phyloP scores from a whole-genome alignment of 1,140 invertebrate genomes.

The Ooceraea biroi region DNA sequence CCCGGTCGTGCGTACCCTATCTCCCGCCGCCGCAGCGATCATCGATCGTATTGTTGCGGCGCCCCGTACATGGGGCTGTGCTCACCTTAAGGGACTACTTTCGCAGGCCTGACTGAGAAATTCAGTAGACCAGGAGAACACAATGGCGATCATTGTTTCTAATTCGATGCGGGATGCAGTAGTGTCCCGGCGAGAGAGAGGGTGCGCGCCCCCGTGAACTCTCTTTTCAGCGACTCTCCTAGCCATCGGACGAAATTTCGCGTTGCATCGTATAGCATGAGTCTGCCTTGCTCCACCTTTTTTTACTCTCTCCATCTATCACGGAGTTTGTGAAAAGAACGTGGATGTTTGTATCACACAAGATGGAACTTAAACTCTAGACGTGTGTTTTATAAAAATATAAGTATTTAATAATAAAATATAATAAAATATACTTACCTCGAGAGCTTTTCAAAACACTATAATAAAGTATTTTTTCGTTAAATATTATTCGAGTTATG shows the following conservation, averaged over 20 bases:
- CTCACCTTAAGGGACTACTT: conserved; percentile 42
- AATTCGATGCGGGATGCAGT: conserved; percentile 49
- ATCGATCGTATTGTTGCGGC: conserved; percentile 66
- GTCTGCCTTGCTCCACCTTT: background rate
- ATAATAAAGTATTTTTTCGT: no score
- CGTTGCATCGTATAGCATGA: background rate
- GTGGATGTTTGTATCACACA: no score
- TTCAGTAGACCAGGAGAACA: conserved; percentile 57
- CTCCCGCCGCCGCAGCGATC: conserved; percentile 66
- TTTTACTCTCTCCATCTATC: background rate
- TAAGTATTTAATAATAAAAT: no score
- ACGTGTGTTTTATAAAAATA: no score
- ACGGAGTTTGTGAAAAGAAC: no score
- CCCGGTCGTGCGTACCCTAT: conserved; percentile 70
- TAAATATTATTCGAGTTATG: no score
- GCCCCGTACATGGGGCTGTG: conserved; percentile 1
- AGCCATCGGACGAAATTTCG: background rate
- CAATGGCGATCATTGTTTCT: conserved; percentile 76
- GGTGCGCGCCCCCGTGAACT: background rate
- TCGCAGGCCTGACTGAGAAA: conserved; percentile 26
- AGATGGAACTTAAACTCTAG: no score
- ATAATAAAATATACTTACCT: no score
- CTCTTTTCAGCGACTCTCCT: conserved; percentile 5
- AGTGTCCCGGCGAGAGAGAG: conserved; percentile 33
- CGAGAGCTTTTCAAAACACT: no score